Percentiles rank a stretch among this genome's conserved stretches.
phyloP scores from a whole-genome alignment of 1,140 invertebrate genomes.

The Saxidomus purpurata region DNA sequence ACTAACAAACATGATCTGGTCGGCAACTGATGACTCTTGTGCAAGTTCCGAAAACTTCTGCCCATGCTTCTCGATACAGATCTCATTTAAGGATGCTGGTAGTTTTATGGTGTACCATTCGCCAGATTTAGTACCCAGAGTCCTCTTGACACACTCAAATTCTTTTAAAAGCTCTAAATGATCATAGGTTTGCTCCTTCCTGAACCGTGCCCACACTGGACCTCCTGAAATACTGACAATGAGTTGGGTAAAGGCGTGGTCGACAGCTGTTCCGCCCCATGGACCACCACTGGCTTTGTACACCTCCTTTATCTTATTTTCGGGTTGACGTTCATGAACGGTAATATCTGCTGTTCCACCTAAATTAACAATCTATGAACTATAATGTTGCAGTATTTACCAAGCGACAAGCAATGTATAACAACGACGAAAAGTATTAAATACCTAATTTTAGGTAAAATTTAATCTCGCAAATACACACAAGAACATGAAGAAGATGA shows the following conservation, averaged over 20 bases:
- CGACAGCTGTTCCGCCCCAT: constrained; percentile 57
- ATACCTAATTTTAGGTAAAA: too few species aligned
- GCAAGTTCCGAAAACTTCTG: background rate
- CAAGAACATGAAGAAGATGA: too few species aligned
- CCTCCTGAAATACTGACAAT: background rate
- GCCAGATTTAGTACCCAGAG: background rate
- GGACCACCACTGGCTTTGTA: constrained; percentile 49
- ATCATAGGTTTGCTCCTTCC: constrained; percentile 13
- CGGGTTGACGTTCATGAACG: constrained; percentile 51
- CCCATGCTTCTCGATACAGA: background rate
- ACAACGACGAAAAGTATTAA: too few species aligned
- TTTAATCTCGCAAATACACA: too few species aligned
- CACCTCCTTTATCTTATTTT: constrained; percentile 40
- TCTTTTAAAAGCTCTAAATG: constrained; percentile 40
- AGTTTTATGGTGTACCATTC: constrained; percentile 29
- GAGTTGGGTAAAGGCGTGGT: constrained; percentile 18
- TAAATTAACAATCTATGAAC: constrained; percentile 32
- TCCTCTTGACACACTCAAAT: constrained; percentile 47
- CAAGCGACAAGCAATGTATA: too few species aligned
- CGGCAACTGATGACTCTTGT: background rate
- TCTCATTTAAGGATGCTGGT: constrained; percentile 16
- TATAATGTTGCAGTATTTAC: too few species aligned
- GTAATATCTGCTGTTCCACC: constrained; percentile 65
- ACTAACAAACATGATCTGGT: background rate
- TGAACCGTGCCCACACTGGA: background rate